These are phyloP conservation scores for Peromyscus polionotus DNA, from an alignment of 2,113 vertebrate genomes.

Conservation along the genomic window DNA sequence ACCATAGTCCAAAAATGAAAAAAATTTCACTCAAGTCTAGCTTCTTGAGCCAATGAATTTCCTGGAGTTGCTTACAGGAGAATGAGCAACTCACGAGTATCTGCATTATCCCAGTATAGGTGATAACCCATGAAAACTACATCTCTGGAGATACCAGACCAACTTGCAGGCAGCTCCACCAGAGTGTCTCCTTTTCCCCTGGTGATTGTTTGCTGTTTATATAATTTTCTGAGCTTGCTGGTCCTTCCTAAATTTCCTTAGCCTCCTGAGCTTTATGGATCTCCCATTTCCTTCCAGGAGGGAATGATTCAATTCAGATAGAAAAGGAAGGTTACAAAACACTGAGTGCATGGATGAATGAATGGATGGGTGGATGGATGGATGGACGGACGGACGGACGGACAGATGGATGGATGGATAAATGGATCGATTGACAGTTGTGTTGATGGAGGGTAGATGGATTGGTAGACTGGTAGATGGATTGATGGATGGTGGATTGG, in stretches of 20 bases:
- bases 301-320: background rate
- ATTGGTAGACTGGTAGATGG: background rate
- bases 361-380: background rate
- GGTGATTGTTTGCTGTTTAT: background rate
- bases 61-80: background rate
- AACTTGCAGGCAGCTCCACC: background rate
- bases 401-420: fast-evolving
- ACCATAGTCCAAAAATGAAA: background rate
- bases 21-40: background rate
- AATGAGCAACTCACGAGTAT: background rate
- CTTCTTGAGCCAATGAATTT: background rate
- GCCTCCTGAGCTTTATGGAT: background rate
- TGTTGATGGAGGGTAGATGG: background rate
- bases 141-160: too few species aligned
- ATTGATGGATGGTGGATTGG: background rate
- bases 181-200: background rate
- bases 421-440: too few species aligned
- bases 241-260: background rate
- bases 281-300: background rate
- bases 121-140: background rate
- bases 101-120: too few species aligned
- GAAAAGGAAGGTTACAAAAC: background rate
- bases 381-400: fast-evolving
- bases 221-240: background rate
- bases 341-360: background rate